phyloP scores from a whole-genome alignment of 2,888 invertebrate species.

The Eilema caniola region DNA sequence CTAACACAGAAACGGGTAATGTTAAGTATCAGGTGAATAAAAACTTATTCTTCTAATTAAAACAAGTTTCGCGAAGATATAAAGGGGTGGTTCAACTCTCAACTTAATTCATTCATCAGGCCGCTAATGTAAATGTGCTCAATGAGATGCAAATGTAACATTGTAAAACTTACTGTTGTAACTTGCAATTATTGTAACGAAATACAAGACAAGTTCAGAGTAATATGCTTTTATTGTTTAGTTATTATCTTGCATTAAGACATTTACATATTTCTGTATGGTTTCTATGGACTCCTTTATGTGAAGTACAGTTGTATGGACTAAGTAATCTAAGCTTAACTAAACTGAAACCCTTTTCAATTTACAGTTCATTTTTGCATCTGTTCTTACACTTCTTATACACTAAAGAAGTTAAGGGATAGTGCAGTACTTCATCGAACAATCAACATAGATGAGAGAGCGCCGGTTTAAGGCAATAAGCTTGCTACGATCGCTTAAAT shows the following conservation, averaged over 20 bases:
- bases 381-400: too few relatives aligned
- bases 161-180: conserved; percentile 25
- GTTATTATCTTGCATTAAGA: not conserved
- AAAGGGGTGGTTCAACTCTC: conserved; percentile 23
- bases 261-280: not conserved
- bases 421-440: too few relatives aligned
- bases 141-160: conserved; percentile 42
- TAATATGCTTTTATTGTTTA: not conserved
- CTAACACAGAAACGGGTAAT: not conserved
- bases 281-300: not conserved
- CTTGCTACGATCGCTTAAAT: too few relatives aligned
- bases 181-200: conserved; percentile 21
- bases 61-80: conserved; percentile 25
- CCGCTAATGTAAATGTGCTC: conserved; percentile 30
- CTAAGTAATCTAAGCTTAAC: too few relatives aligned
- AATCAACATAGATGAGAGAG: too few relatives aligned
- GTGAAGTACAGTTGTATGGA: not conserved
- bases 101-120: conserved; percentile 38
- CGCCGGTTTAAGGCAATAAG: too few relatives aligned
- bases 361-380: too few relatives aligned
- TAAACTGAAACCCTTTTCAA: too few relatives aligned
- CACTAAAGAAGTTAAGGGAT: too few relatives aligned
- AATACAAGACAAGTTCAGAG: conserved; percentile 23
- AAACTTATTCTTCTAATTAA: conserved; percentile 9
- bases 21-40: not conserved